Conservation (phyloP, 2,888 invertebrate species). For the Caenorhabditis sp. region DNA sequence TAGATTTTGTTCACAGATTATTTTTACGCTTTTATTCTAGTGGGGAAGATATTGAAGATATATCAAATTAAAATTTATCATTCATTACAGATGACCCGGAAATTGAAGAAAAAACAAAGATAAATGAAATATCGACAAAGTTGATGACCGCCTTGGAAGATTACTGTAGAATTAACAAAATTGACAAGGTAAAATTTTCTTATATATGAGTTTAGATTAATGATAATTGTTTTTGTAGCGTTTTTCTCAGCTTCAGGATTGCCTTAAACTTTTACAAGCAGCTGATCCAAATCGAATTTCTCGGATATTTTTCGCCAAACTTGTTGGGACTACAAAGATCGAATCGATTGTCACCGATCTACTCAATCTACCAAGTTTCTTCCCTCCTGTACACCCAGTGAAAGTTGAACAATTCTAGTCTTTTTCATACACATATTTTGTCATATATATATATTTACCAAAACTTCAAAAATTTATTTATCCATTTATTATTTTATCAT, state of each 20-base stretch:
- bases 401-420: too few species aligned
- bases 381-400: too few species aligned
- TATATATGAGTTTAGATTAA: too few species aligned
- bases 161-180: not conserved
- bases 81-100: not conserved
- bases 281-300: not conserved
- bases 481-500: too few species aligned
- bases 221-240: too few species aligned
- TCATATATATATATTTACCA: not conserved
- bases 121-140: not conserved
- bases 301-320: not conserved
- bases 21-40: not conserved
- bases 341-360: not conserved
- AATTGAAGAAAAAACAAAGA: not conserved
- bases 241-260: too few species aligned
- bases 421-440: too few species aligned
- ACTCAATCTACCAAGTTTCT: not conserved
- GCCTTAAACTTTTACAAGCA: not conserved
- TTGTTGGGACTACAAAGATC: not conserved
- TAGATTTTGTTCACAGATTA: too few species aligned
- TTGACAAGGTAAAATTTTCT: not conserved
- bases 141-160: not conserved
- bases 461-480: too few species aligned
- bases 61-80: not conserved
- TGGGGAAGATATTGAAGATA: too few species aligned